Conservation (phyloP, 2,888 invertebrate species). For the Hoplodrina blanda region DNA sequence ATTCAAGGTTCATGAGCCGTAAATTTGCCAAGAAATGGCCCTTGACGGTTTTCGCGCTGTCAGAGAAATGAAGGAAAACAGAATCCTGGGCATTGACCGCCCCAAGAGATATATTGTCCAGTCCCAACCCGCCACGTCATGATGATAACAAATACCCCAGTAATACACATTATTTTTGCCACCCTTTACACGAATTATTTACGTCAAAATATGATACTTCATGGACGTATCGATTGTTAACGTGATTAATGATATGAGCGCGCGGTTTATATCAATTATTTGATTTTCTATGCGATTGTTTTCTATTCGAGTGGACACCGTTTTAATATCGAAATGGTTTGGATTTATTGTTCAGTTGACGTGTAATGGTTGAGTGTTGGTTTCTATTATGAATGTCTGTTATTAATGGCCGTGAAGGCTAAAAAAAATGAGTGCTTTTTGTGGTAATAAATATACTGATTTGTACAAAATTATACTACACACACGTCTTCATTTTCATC, state of each 20-base stretch:
- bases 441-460: not conserved
- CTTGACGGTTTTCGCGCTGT: slow-evolving; percentile 85
- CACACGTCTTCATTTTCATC: too few relatives aligned
- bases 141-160: slow-evolving; percentile 70
- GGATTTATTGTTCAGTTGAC: slow-evolving; percentile 60
- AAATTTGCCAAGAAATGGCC: slow-evolving; percentile 86
- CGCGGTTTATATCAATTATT: slow-evolving; percentile 80
- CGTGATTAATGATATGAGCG: slow-evolving; percentile 76
- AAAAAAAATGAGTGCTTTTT: slow-evolving; percentile 1
- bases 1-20: slow-evolving; percentile 83
- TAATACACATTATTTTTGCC: slow-evolving; percentile 61
- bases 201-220: slow-evolving; percentile 76
- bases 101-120: slow-evolving; percentile 79
- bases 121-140: slow-evolving; percentile 72
- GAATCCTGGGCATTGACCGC: slow-evolving; percentile 69
- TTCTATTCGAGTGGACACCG: slow-evolving; percentile 69
- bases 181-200: slow-evolving; percentile 69
- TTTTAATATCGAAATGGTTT: slow-evolving; percentile 69
- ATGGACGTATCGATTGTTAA: slow-evolving; percentile 75
- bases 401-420: slow-evolving; percentile 15
- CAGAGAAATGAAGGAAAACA: slow-evolving; percentile 87
- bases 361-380: slow-evolving; percentile 42
- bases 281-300: slow-evolving; percentile 77
- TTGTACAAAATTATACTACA: not conserved
- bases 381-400: slow-evolving; percentile 31